Base-by-base conservation (phyloP, 2,888 invertebrate species). In the Mongoloraphidia duomilia region DNA sequence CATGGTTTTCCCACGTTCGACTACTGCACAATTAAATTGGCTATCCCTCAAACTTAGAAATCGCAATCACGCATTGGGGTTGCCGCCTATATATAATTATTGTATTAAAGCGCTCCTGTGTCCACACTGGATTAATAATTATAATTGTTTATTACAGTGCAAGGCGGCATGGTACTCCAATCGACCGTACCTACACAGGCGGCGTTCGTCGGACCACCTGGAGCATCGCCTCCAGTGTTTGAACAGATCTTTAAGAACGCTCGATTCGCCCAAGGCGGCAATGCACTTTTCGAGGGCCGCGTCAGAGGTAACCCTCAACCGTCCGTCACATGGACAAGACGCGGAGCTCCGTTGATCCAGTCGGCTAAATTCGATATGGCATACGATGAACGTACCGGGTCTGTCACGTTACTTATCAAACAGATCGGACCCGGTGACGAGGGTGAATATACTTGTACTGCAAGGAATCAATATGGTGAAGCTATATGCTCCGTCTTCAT, bases 221-320 rank as follows among this genome's bases (percentile, higher is more conserved):
- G 85, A 59, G 86, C 85, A 56, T 85, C 91, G 55, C 93, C 94
- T 51, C 94, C 94, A 55, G 87, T 94, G 58, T 92, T 95, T 70
- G 93, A 94, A 71, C 90, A 92, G 70, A 90, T 94, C 64, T 93
- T 93, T 69, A 86, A 86, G 69, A 92, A 92, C 71, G 91, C 92
- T 57, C 81, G 92, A 64, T 92, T 93, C 69, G 92, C 92, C 53
- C 92, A 93, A 74, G 94, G 94, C 57, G 92, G 91, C 46, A 87
- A 90, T 65, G 93, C 92, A 47, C 76, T 86, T 59, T 94, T 95
- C 66, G 93, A 95, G 70, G 93, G 94, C 43, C 82, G 85, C 60
- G 83, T 95, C 37, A 78, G 84, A 59, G 95, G 93, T 53, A 88
- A 85, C 67, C 95, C 95, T 36, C 86, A 86, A 64, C 94, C 95